Base-by-base conservation (phyloP, 37 sponge, comb jelly and placozoan species). In the Diacarnus erythraeanus region DNA sequence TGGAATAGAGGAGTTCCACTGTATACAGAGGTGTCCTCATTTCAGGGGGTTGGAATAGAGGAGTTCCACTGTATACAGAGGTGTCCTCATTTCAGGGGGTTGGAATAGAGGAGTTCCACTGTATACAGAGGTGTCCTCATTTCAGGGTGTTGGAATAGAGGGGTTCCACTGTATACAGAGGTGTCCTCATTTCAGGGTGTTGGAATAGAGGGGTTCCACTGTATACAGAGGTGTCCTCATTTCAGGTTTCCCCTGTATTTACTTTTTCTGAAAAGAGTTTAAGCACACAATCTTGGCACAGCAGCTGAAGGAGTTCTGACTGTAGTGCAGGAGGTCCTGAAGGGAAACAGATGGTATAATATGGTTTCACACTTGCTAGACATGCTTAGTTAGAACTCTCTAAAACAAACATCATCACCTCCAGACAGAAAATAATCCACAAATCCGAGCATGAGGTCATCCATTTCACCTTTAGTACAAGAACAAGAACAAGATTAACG, bases 271-370 rank as follows among this genome's bases (percentile, higher is more conserved):
- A 29, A 27, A 20, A 27, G 4, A 20, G 30, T 23, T 27, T 6
- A 6, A 61, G 64, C 8, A 15, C 8, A 25, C 30, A 6, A 8
- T 61, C 18, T 61, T 61, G 64, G 20, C 64, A 61, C 18, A 71
- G 71, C 41, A 71, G 42, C 71, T 37, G 38, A 20, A 77, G 44
- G 0, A 77, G 64, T 2, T 77, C 38, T 15, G 36, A 2, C 64
- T 77, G 36, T 1, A 77, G 39, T n/a, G 20, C 77, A 9, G n/a
- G 38, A 38, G 63, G 37, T 26, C 77, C 77, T 76, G 77, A 41
- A 5, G 59, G 35, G 35, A 76, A 31, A 9, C 18, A 74, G 30
- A 10, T 6, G 17, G n/a, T n/a, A n/a, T n/a, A n/a, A n/a, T n/a
- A n/a, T n/a, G 25, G 25, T 39, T 17, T 39, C 1, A 71, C 12